Evolutionary conservation across 2,113 vertebrate genomes (phyloP).

Genomic region (Halcyon senegalensis): DNA sequence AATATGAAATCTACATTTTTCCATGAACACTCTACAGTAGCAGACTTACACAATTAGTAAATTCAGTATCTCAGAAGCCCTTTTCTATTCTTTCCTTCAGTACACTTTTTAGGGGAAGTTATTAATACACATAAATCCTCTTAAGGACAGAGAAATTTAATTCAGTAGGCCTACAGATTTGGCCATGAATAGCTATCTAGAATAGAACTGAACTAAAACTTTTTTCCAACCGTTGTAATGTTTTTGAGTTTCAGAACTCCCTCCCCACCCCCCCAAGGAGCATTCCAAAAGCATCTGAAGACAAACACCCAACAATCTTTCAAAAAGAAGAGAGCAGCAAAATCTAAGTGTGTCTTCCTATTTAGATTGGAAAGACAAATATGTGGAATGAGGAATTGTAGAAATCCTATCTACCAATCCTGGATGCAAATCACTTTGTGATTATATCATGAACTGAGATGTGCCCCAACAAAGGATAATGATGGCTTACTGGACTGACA

Average conservation of each 20-base stretch:
- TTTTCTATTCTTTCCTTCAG: not conserved
- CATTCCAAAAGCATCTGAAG: not conserved
- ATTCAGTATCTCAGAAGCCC: not conserved
- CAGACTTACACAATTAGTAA: not conserved
- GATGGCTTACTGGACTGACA: too few relatives aligned
- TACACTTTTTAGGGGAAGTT: not conserved
- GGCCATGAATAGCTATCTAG: not conserved
- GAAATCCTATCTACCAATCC: too few relatives aligned
- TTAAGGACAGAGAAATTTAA: not conserved
- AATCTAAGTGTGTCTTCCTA: fast-evolving
- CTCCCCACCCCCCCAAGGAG: not conserved
- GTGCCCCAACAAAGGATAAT: too few relatives aligned
- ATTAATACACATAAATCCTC: not conserved
- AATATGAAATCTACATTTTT: not conserved
- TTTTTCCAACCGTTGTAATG: not conserved
- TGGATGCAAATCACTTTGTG: too few relatives aligned
- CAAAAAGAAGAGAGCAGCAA: not conserved
- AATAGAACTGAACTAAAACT: not conserved
- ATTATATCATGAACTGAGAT: too few relatives aligned
- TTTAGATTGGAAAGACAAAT: not conserved
- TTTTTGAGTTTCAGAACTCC: not conserved
- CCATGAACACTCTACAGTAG: not conserved
- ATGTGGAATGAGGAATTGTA: not conserved
- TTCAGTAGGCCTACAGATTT: not conserved
- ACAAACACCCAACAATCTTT: not conserved